A percentile compares a stretch with the other conserved stretches of the same genome.
These are phyloP conservation scores for Syrrhaptes paradoxus DNA, from an alignment of 2,113 vertebrate genomes.

Conservation along the genomic window DNA sequence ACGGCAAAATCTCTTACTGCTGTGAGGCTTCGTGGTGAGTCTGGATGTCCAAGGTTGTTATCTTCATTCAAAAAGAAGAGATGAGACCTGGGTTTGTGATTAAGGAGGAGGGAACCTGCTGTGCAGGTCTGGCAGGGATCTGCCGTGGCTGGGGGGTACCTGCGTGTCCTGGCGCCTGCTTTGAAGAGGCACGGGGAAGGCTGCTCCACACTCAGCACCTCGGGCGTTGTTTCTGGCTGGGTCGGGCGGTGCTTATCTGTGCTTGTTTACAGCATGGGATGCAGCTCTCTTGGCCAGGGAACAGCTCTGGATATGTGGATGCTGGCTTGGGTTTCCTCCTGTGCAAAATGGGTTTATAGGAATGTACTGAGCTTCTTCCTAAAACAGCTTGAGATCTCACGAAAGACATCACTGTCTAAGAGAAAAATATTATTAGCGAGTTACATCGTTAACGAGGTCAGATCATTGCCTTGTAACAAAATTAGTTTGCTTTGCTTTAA, in stretches of 20 bases:
- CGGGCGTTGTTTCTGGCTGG: not conserved
- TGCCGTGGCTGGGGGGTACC: not conserved
- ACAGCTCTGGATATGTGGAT: not conserved
- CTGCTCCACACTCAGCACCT: accelerated
- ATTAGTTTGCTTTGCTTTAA: conserved; percentile 42
- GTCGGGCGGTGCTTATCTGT: not conserved
- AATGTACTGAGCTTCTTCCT: not conserved
- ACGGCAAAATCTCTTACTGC: not conserved
- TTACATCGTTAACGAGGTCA: not conserved
- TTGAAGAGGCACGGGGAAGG: not conserved
- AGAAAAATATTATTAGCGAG: not conserved
- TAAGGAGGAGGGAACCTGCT: not conserved
- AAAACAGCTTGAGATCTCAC: not conserved
- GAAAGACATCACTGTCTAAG: not conserved
- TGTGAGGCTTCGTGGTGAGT: not conserved
- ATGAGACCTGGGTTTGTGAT: not conserved
- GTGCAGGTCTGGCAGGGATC: not conserved
- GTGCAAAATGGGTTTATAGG: not conserved
- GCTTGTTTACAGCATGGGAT: not conserved
- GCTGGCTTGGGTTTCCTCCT: not conserved
- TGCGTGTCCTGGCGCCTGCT: not conserved
- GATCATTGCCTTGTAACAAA: not conserved
- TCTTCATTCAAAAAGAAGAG: not conserved
- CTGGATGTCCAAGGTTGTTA: not conserved
- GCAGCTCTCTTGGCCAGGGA: not conserved